Conservation (phyloP, 1,140 invertebrate genomes). For the Diachasma alloeum region DNA sequence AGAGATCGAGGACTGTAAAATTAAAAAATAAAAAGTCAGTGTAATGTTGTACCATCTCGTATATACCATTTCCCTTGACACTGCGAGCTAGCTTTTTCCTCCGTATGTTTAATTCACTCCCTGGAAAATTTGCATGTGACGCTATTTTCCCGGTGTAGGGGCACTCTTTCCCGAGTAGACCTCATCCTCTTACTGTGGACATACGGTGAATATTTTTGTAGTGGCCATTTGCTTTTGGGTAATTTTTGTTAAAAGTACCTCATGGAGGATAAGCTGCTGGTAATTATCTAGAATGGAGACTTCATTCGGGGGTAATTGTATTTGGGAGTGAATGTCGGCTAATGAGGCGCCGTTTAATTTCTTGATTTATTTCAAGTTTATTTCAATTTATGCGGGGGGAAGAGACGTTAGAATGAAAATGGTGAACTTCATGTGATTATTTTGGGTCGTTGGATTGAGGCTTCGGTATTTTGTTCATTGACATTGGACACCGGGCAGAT, state of each 20-base stretch:
- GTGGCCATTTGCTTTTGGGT: neutral
- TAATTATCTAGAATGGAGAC: neutral
- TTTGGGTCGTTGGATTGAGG: too few species aligned
- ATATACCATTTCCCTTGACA: neutral
- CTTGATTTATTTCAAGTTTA: neutral
- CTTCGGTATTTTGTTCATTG: too few species aligned
- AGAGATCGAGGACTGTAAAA: neutral
- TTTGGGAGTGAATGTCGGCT: neutral
- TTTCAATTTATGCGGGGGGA: neutral
- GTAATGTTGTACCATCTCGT: neutral
- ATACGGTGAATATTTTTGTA: neutral
- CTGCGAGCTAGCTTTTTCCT: neutral
- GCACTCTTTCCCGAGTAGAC: neutral
- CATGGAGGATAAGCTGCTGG: neutral
- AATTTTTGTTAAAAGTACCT: neutral
- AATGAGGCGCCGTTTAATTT: neutral
- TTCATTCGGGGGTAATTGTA: neutral
- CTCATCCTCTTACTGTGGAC: neutral
- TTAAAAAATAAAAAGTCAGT: conserved; percentile 5
- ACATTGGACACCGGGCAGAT: too few species aligned
- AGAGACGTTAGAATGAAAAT: too few species aligned
- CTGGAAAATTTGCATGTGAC: conserved; percentile 13
- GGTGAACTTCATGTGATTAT: too few species aligned
- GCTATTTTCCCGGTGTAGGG: neutral
- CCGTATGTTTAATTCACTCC: conserved; percentile 4